Percentiles rank a stretch among this genome's conserved stretches.
Conservation (phyloP, 2,888 invertebrate species). For the Notodromas monacha region DNA sequence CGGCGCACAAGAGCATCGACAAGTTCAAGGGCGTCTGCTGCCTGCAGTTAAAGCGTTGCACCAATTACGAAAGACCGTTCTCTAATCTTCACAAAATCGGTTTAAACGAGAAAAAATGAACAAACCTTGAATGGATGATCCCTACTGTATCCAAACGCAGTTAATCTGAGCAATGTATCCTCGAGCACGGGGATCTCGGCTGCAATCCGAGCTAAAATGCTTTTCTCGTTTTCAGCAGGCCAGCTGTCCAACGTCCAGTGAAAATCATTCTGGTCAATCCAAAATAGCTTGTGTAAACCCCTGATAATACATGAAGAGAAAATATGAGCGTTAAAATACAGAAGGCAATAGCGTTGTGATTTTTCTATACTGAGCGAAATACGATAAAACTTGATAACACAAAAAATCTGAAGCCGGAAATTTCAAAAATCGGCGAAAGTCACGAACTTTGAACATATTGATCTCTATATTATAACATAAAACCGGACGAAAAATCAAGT, state of each 20-base stretch:
- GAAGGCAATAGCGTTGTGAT: slow-evolving; percentile 49
- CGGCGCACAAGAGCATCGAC: slow-evolving; percentile 50
- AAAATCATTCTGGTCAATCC: slow-evolving; percentile 11
- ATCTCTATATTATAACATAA: too few relatives aligned
- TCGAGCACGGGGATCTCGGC: slow-evolving; percentile 59
- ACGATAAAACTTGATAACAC: too few relatives aligned
- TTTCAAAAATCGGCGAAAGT: too few relatives aligned
- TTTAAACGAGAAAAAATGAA: too few relatives aligned
- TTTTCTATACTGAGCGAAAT: too few relatives aligned
- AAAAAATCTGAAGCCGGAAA: too few relatives aligned
- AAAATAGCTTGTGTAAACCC: slow-evolving; percentile 1
- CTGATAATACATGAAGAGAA: too few relatives aligned
- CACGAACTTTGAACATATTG: too few relatives aligned
- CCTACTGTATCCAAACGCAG: slow-evolving; percentile 43
- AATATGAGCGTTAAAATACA: too few relatives aligned
- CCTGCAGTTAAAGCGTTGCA: too few relatives aligned
- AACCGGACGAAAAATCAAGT: too few relatives aligned
- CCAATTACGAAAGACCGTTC: slow-evolving; percentile 11
- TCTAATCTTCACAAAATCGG: not conserved
- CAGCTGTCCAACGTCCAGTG: too few relatives aligned
- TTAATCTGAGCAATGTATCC: slow-evolving; percentile 42
- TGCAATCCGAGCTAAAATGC: slow-evolving; percentile 37
- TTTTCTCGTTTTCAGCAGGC: slow-evolving; percentile 66
- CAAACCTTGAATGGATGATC: slow-evolving; percentile 13
- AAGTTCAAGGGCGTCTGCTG: slow-evolving; percentile 52